A percentile compares a stretch with the other conserved stretches of the same genome.
These are phyloP conservation scores for Aporophyla nigra DNA, from an alignment of 2,888 invertebrate genomes.

Conservation along the genomic window DNA sequence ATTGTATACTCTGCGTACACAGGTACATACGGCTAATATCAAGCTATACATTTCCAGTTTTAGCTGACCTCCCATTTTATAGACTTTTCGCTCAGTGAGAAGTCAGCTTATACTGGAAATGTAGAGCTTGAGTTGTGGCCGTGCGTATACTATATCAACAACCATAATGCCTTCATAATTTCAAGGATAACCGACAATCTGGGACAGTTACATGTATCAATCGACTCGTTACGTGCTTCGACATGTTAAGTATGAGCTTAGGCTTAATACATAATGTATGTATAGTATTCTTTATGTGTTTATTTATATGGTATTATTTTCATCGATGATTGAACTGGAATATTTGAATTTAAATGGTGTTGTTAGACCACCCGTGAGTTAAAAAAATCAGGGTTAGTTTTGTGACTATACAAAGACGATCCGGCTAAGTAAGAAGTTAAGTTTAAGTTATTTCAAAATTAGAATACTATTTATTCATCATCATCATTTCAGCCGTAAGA, in stretches of 20 bases:
- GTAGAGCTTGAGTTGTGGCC: too few species aligned
- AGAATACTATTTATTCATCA: too few species aligned
- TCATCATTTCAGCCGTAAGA: too few species aligned
- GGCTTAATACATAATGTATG: conserved; percentile 26
- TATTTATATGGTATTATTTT: conserved; percentile 39
- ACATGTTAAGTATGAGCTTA: conserved; percentile 33
- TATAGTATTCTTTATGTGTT: conserved; percentile 8
- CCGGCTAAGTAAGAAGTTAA: not conserved
- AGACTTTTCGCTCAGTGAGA: too few species aligned
- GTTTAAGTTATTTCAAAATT: not conserved
- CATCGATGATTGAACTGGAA: conserved; percentile 19
- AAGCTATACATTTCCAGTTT: too few species aligned
- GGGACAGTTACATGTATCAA: conserved; percentile 32
- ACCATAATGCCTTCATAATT: conserved; percentile 14
- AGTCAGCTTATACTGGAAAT: too few species aligned
- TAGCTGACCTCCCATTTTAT: too few species aligned
- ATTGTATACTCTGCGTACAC: conserved; percentile 16
- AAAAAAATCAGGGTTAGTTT: conserved; percentile 22
- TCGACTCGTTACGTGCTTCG: conserved; percentile 46
- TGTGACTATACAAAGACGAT: not conserved
- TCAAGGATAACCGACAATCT: conserved; percentile 53
- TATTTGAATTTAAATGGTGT: conserved; percentile 23
- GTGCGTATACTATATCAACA: not conserved
- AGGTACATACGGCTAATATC: too few species aligned
- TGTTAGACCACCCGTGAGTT: conserved; percentile 9